Evolutionary conservation across 2,888 invertebrate genomes (phyloP).

Genomic region (Charanyca ferruginea): DNA sequence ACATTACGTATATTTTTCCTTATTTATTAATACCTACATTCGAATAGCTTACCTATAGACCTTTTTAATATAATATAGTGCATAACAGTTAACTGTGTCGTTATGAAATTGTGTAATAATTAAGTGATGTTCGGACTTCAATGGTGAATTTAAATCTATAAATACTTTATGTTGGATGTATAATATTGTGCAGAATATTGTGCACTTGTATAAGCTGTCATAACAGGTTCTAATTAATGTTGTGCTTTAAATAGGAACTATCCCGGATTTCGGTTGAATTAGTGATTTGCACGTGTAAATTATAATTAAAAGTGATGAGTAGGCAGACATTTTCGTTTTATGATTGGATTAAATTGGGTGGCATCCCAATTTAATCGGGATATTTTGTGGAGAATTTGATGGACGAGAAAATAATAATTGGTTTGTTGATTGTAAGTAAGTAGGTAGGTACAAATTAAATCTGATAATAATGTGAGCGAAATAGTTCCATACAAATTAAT

Average conservation of each 20-base stretch:
- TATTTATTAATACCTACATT: conserved; percentile 9
- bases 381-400: not conserved
- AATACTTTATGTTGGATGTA: conserved; percentile 1
- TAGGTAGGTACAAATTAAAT: not conserved
- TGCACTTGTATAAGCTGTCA: conserved; percentile 21
- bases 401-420: not conserved
- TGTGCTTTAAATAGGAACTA: conserved; percentile 1
- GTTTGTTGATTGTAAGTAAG: conserved; percentile 27
- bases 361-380: not conserved
- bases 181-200: conserved; percentile 12
- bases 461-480: too few species aligned
- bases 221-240: conserved; percentile 37
- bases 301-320: not conserved
- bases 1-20: conserved; percentile 51
- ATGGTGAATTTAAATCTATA: conserved; percentile 17
- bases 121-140: not conserved
- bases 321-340: not conserved
- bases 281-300: not conserved
- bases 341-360: not conserved
- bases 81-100: conserved; percentile 10
- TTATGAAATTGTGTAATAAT: conserved; percentile 19
- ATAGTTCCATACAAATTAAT: too few species aligned
- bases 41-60: not conserved
- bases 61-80: conserved; percentile 9
- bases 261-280: conserved; percentile 3